phyloP scores from a whole-genome alignment of 2,888 invertebrate genomes.

The Sthenelais limicola region DNA sequence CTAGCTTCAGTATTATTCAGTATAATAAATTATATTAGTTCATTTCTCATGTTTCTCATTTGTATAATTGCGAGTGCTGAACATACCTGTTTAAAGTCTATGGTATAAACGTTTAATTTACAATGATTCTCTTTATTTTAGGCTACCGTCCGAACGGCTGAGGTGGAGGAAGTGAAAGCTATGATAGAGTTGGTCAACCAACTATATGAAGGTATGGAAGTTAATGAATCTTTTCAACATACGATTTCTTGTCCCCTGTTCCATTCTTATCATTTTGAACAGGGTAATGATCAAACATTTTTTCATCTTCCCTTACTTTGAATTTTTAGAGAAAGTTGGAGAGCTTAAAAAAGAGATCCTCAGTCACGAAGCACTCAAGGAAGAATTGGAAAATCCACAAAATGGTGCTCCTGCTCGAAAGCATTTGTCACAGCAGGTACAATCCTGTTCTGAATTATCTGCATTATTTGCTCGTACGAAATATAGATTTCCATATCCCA shows the following conservation, averaged over 20 bases:
- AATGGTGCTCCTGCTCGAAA: constrained; percentile 74
- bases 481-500: background rate
- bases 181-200: constrained; percentile 60
- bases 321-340: constrained; percentile 31
- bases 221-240: background rate
- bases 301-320: background rate
- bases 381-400: constrained; percentile 64
- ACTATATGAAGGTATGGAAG: constrained; percentile 44
- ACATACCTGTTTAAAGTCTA: background rate
- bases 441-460: no score
- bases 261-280: background rate
- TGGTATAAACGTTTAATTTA: background rate
- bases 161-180: constrained; percentile 54
- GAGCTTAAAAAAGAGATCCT: constrained; percentile 54
- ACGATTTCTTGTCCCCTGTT: background rate
- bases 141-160: constrained; percentile 51
- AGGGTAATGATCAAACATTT: no score
- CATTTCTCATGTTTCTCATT: no score
- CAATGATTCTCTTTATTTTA: constrained; percentile 41
- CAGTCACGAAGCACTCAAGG: constrained; percentile 63
- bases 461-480: background rate
- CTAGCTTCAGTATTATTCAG: no score
- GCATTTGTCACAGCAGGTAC: constrained; percentile 82
- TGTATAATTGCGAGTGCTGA: no score
- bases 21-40: no score